Evolutionary conservation across 2,888 invertebrate genomes (phyloP), one percentile per base, ranked within the genome.

Genomic region (Acrobasis suavella): DNA sequence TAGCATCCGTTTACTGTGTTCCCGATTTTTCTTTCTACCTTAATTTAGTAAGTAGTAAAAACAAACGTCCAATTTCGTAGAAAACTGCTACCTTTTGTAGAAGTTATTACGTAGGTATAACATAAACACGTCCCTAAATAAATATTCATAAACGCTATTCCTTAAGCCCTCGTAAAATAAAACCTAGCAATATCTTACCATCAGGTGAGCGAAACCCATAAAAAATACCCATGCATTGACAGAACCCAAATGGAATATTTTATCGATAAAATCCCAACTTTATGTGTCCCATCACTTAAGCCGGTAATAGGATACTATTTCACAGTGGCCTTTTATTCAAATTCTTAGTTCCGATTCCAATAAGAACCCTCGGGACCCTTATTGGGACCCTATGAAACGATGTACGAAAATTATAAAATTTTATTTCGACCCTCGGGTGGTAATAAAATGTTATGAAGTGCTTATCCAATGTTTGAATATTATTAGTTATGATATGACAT

Each of bases 251-350:
- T 60, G 60, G 60, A 60, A 52, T 60, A 42, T 54, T 60, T 51
- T 62, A 62, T 62, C 62, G 55, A 62, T 56, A 55, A 62, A 55
- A 55, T 32, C 55, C 49, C 14, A 55, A 55, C 16, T 62, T 65
- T 73, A 76, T 71, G 70, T 72, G 65, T 67, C 81, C 73, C 82
- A 78, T 75, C 74, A 69, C 80, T 75, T 73, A 61, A 65, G 66
- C 72, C 72, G 7, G 89, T 91, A 90, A 89, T 86, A 87, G 82
- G 78, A 79, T 87, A 86, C 87, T 86, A 89, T 88, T 91, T 91
- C 89, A 91, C 83, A 10, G 22, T 86, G 68, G 76, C 85, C 89
- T 87, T 91, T 91, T 91, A 91, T 92, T 91, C 89, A 92, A 92
- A 91, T 91, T 85, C 82, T 70, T 73, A 78, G 86, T 85, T 84